Conservation (phyloP, 2,888 invertebrate genomes). For the Lomographa bimaculata region DNA sequence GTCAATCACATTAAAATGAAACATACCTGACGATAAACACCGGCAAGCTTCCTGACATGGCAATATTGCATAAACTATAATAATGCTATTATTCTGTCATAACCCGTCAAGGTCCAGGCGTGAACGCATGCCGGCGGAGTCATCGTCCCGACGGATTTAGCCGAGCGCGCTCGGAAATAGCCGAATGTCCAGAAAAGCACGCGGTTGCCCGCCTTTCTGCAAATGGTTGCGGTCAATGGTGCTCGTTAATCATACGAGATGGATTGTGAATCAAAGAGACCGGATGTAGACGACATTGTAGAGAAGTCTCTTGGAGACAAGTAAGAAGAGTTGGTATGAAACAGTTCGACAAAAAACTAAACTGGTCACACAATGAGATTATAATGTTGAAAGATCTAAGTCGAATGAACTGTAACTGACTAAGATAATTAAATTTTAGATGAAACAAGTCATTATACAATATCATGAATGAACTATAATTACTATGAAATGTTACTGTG, state of each 20-base stretch:
- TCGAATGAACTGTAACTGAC: too few relatives aligned
- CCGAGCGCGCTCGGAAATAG: slow-evolving; percentile 75
- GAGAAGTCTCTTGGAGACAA: slow-evolving; percentile 1
- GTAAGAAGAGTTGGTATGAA: too few relatives aligned
- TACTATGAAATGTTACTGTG: too few relatives aligned
- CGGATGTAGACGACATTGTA: slow-evolving; percentile 12
- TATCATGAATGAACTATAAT: too few relatives aligned
- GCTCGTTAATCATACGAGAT: slow-evolving; percentile 28
- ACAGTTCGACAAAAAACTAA: too few relatives aligned
- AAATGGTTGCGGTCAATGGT: slow-evolving; percentile 62
- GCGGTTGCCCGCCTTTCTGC: slow-evolving; percentile 65
- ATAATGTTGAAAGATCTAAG: too few relatives aligned
- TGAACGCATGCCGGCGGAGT: slow-evolving; percentile 70
- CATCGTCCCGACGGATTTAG: slow-evolving; percentile 80
- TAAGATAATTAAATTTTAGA: too few relatives aligned
- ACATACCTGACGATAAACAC: slow-evolving; percentile 8
- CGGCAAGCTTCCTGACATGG: slow-evolving; percentile 19
- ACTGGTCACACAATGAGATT: too few relatives aligned
- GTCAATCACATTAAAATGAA: too few relatives aligned
- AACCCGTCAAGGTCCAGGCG: slow-evolving; percentile 62
- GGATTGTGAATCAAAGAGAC: slow-evolving; percentile 14
- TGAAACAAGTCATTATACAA: too few relatives aligned
- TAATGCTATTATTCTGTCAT: slow-evolving; percentile 48
- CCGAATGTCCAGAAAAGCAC: slow-evolving; percentile 69
- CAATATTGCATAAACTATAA: slow-evolving; percentile 35